Conservation (phyloP, 2,113 vertebrate species). For the Pygoscelis antarcticus region DNA sequence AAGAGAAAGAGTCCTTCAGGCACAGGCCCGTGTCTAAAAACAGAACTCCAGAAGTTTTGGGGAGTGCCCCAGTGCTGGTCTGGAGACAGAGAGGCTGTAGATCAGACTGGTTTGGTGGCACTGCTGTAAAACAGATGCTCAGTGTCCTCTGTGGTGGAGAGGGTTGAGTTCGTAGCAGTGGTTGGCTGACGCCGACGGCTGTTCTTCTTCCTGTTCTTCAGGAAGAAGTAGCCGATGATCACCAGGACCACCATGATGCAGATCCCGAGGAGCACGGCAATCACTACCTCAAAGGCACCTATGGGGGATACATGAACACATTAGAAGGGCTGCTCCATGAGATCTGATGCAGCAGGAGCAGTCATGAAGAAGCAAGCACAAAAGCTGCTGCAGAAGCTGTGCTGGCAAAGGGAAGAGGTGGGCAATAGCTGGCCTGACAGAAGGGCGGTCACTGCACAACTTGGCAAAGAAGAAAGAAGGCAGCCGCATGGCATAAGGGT, state of each 20-base stretch:
- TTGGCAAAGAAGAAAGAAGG: neutral
- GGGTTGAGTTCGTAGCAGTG: slow-evolving; percentile 74
- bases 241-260: slow-evolving; percentile 81
- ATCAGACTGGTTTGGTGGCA: slow-evolving; percentile 90
- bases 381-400: neutral
- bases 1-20: slow-evolving; percentile 36
- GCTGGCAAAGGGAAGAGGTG: neutral
- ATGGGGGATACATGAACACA: fast-evolving
- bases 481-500: neutral
- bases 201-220: slow-evolving; percentile 78
- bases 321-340: neutral
- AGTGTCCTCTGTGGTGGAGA: slow-evolving; percentile 80
- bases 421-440: neutral
- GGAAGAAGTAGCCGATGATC: slow-evolving; percentile 82
- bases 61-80: neutral
- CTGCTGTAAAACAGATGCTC: slow-evolving; percentile 89
- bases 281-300: slow-evolving; percentile 72
- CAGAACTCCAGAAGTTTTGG: slow-evolving; percentile 8
- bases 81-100: neutral
- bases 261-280: slow-evolving; percentile 77
- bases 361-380: neutral
- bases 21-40: neutral
- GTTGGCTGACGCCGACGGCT: slow-evolving; percentile 71
- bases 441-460: neutral
- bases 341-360: neutral